Conservation (phyloP, 2,888 invertebrate genomes). For the Luffia ferchaultella region DNA sequence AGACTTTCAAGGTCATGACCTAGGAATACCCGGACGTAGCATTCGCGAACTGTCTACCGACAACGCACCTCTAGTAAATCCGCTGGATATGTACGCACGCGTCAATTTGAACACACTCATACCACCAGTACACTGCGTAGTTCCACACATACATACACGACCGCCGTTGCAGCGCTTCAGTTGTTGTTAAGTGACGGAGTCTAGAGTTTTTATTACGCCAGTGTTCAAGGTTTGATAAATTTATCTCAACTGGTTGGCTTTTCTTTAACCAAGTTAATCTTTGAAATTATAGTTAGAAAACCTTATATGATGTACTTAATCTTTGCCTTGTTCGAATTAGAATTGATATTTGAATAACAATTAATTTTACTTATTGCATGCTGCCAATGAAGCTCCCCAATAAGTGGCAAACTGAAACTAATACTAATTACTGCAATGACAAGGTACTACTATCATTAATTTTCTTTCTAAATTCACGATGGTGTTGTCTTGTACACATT, state of each 20-base stretch:
- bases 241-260: background rate
- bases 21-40: too few relatives aligned
- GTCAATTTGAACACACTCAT: too few relatives aligned
- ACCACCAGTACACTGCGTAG: too few relatives aligned
- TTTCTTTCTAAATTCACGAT: background rate
- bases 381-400: conserved; percentile 49
- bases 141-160: too few relatives aligned
- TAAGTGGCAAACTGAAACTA: conserved; percentile 55
- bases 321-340: background rate
- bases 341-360: too few relatives aligned
- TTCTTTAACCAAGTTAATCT: background rate
- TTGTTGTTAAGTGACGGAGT: background rate
- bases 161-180: too few relatives aligned
- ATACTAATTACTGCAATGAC: conserved; percentile 51
- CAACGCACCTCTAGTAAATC: too few relatives aligned
- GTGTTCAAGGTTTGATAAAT: background rate
- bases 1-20: too few relatives aligned
- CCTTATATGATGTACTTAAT: background rate
- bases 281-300: background rate
- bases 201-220: background rate
- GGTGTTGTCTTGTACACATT: too few relatives aligned
- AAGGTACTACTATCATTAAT: conserved; percentile 27
- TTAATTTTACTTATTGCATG: conserved; percentile 29
- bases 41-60: too few relatives aligned
- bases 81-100: too few relatives aligned